These are phyloP conservation scores for Gila orcuttii DNA, from an alignment of 2,113 vertebrate genomes.

Conservation along the genomic window DNA sequence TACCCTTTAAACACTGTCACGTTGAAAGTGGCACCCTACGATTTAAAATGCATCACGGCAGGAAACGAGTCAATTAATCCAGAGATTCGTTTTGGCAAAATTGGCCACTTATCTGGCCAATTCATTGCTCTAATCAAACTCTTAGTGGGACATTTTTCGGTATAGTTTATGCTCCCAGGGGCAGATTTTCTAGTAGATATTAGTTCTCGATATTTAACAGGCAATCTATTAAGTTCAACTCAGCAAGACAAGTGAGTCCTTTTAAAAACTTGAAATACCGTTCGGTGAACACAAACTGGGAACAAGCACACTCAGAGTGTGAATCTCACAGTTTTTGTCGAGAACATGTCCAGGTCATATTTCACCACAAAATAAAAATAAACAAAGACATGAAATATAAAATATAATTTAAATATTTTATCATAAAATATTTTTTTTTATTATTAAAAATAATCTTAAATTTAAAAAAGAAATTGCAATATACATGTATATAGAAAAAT, in stretches of 20 bases:
- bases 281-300: neutral
- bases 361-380: neutral
- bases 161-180: constrained; percentile 29
- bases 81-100: constrained; percentile 41
- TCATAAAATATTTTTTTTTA: neutral
- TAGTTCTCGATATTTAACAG: constrained; percentile 27
- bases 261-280: neutral
- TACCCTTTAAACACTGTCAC: constrained; percentile 29
- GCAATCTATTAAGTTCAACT: constrained; percentile 33
- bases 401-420: neutral
- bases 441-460: neutral
- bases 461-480: neutral
- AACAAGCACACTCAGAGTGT: neutral
- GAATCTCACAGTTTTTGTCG: neutral
- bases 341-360: neutral
- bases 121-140: constrained; percentile 37
- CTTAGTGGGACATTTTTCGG: constrained; percentile 29
- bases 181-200: constrained; percentile 23
- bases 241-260: neutral
- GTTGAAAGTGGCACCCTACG: constrained; percentile 34
- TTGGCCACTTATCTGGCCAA: constrained; percentile 51
- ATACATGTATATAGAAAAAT: neutral
- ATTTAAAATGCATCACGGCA: constrained; percentile 10
- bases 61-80: constrained; percentile 38
- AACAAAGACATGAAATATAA: neutral